Percentiles rank a stretch among this genome's conserved stretches.
phyloP scores from a whole-genome alignment of 2,888 invertebrate genomes.

The Noctua comes region DNA sequence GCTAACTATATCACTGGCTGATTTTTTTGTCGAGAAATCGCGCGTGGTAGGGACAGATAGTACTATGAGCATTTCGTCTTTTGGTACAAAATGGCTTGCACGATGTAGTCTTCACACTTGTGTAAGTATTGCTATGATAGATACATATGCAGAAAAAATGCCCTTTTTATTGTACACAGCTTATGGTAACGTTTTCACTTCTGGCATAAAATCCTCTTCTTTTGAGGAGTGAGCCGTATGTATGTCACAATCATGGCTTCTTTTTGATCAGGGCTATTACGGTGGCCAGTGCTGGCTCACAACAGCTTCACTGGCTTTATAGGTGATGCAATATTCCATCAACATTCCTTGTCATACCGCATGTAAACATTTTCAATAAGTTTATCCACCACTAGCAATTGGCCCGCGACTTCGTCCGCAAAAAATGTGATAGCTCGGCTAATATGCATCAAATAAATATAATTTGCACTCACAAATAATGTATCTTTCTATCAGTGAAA shows the following conservation, averaged over 20 bases:
- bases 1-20: slow-evolving; percentile 13
- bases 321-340: background rate
- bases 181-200: background rate
- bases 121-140: background rate
- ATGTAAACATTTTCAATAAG: background rate
- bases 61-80: background rate
- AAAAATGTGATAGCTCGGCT: too few species aligned
- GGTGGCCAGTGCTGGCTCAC: background rate
- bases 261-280: background rate
- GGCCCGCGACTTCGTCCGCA: too few species aligned
- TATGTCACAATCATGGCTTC: background rate
- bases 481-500: too few species aligned
- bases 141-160: background rate
- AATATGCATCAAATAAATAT: too few species aligned
- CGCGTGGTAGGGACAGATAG: background rate
- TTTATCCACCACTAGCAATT: background rate
- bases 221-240: background rate
- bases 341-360: background rate
- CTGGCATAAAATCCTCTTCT: background rate
- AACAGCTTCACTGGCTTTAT: background rate
- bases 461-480: too few species aligned
- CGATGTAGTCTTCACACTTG: background rate
- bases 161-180: background rate
- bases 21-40: slow-evolving; percentile 34
- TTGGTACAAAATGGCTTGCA: background rate